Evolutionary conservation across 2,797 vertebrate genomes (phyloP).

Genomic region (Moxostoma hubbsi): DNA sequence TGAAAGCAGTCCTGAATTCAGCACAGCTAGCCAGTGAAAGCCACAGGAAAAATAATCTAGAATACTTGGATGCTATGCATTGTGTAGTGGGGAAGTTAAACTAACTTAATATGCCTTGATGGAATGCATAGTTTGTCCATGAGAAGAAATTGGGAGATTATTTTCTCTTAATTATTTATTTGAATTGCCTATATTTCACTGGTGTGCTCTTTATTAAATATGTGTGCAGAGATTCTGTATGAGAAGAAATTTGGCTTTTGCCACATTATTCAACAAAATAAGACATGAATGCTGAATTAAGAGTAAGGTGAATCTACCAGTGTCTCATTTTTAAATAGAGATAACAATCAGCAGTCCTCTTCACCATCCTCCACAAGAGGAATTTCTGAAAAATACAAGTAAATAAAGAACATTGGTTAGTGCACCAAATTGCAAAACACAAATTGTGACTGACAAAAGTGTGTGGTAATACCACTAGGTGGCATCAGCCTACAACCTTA

Average conservation of each 20-base stretch:
- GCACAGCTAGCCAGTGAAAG: slow-evolving; percentile 5
- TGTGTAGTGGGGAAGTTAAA: not conserved
- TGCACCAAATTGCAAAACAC: not conserved
- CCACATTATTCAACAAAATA: not conserved
- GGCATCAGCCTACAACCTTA: slow-evolving; percentile 63
- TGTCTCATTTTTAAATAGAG: slow-evolving; percentile 29
- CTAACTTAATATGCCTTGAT: not conserved
- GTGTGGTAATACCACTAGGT: not conserved
- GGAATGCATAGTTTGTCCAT: slow-evolving; percentile 30
- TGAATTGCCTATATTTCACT: slow-evolving; percentile 34
- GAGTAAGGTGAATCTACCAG: slow-evolving; percentile 33
- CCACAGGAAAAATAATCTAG: not conserved
- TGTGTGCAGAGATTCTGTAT: not conserved
- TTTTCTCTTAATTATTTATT: not conserved
- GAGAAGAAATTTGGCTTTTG: not conserved
- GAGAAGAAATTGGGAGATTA: not conserved
- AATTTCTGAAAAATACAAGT: slow-evolving; percentile 78
- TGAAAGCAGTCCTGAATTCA: slow-evolving; percentile 18
- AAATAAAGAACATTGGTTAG: slow-evolving; percentile 5
- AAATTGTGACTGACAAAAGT: not conserved
- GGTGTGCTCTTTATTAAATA: slow-evolving; percentile 29
- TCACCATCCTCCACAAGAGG: slow-evolving; percentile 82
- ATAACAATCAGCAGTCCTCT: slow-evolving; percentile 68
- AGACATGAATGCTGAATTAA: slow-evolving; percentile 27
- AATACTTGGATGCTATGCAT: too few relatives aligned